Evolutionary conservation across 2,113 vertebrate genomes (phyloP), one percentile per base, ranked within the genome.

Genomic region (Heterocephalus glaber): DNA sequence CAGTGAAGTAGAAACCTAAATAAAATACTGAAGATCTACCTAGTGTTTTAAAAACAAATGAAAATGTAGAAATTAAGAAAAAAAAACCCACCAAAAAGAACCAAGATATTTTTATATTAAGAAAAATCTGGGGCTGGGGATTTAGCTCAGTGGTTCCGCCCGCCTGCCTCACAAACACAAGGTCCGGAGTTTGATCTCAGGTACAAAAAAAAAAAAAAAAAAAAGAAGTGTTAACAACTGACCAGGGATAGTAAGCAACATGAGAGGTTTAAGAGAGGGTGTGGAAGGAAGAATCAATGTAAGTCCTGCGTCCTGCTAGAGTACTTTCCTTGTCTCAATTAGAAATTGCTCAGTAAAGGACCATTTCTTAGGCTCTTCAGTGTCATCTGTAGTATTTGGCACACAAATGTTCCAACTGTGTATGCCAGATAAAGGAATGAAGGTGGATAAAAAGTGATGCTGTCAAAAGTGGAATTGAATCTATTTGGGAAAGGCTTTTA

Each of bases 1-100:
- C 35, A 85, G 6, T 92, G 58, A 95, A 91, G 35, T 10, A 86
- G 2, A 9, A 6, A 30, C 56, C 79, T 44, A 76, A 70, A 92
- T 66, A 20, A 96, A 76, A 56, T 41, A 65, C 16, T 87, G 61
- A 95, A 88, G 13, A 70, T 77, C 65, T 74, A 81, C 26, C 79
- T 4, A 94, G 35, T 22, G 80, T 22, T 77, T 96, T 56, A 96
- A 52, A 47, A 96, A 94, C 68, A 89, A 52, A 9, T 14, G 49
- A 90, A 74, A 85, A 20, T 56, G 11, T 8, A 94, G 28, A 93
- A 93, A 91, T 38, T 54, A 86, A 38, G 13, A 80, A 49, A 7
- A 90, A 94, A 87, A n/a, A 66, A 14, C 44, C 68, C 26, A n/a
- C 35, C 30, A 70, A 60, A 72, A 77, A 16, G 44, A 30, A 49